Evolutionary conservation across 2,797 vertebrate genomes (phyloP).

Genomic region (Onychomys arenicola): DNA sequence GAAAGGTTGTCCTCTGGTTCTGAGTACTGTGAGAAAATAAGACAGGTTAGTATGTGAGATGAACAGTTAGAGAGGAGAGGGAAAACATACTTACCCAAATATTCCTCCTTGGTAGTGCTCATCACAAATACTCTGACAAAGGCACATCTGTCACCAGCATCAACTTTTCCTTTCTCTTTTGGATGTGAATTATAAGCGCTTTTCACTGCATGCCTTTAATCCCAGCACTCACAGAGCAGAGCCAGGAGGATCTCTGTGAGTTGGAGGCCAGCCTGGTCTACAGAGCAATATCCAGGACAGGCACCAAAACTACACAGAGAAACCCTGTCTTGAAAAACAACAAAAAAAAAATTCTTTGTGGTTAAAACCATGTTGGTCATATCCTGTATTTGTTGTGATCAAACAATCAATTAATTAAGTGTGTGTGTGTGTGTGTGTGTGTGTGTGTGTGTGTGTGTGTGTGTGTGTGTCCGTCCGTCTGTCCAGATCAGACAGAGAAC

Average conservation of each 20-base stretch:
- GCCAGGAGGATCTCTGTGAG: no score
- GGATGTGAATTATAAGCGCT: not conserved
- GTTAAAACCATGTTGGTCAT: not conserved
- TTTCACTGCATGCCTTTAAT: not conserved
- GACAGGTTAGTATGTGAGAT: not conserved
- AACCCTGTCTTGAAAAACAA: no score
- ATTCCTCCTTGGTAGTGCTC: not conserved
- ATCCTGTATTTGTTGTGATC: not conserved
- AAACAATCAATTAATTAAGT: not conserved
- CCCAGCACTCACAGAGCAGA: no score
- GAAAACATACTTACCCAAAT: not conserved
- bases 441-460: no score
- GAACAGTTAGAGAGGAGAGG: not conserved
- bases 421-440: not conserved
- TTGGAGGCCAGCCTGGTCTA: no score
- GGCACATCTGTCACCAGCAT: not conserved
- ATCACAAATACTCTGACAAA: not conserved
- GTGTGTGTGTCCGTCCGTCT: no score
- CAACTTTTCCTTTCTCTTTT: not conserved
- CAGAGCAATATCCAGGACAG: no score
- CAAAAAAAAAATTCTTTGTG: not conserved
- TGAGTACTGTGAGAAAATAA: no score
- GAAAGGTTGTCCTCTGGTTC: no score
- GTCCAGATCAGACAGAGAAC: not conserved
- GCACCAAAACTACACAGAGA: no score